These are phyloP conservation scores for Dysmachus trigonus DNA, from an alignment of 2,888 invertebrate genomes.

Conservation along the genomic window DNA sequence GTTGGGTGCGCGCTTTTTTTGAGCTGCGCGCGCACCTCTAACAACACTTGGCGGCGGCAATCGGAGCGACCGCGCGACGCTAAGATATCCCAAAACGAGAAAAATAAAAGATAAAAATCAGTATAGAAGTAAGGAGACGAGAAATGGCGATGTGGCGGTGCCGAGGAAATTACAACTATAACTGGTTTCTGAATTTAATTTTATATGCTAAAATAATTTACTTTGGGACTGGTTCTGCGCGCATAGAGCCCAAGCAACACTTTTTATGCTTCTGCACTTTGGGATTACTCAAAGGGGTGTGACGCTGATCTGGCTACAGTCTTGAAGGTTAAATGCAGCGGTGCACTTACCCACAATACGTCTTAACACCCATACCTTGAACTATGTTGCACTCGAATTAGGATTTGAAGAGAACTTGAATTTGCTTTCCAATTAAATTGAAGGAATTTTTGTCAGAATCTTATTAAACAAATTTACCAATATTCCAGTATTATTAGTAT, in stretches of 20 bases:
- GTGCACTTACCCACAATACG: background rate
- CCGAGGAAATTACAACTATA: conserved; percentile 30
- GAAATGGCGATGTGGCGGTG: background rate
- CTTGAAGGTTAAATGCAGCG: background rate
- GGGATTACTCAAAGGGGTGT: background rate
- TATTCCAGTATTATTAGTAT: no score
- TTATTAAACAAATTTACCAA: no score
- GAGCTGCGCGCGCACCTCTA: background rate
- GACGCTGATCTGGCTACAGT: background rate
- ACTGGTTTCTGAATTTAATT: conserved; percentile 32
- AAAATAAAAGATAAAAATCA: conserved; percentile 9
- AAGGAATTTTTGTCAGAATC: no score
- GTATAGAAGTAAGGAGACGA: background rate
- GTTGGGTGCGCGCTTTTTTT: background rate
- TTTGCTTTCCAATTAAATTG: background rate
- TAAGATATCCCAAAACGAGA: background rate
- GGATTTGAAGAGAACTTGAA: background rate
- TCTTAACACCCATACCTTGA: background rate
- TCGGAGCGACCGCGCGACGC: background rate
- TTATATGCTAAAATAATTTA: conserved; percentile 32
- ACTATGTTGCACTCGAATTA: background rate
- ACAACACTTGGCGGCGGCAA: background rate
- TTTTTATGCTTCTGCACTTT: background rate
- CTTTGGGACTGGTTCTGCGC: conserved; percentile 9
- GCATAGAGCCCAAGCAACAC: background rate